Evolutionary conservation across 1,140 invertebrate species (phyloP), one percentile per base, ranked within the genome.

Genomic region (Asobara japonica): DNA sequence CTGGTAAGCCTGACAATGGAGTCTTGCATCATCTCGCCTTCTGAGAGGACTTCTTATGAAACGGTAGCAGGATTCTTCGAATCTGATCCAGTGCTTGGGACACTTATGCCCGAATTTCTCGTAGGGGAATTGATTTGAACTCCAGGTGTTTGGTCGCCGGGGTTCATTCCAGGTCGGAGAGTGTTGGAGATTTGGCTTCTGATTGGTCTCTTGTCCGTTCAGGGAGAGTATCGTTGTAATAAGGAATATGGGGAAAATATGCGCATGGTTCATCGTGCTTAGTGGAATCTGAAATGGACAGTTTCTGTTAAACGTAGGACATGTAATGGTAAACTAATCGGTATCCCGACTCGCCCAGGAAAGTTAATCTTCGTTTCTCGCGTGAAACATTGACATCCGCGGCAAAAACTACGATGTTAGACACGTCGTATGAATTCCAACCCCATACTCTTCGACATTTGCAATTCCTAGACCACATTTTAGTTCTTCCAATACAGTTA

Each of bases 31-130:
- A 70, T 93, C 91, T 79, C 94, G 90, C 22, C 90, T 90, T 69
- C 92, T 91, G 61, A 92, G 86, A 1, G 95, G 95, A 25, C 94
- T 96, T 77, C 95, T 94, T 2, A 96, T 94, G 80, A 97, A 97
- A 56, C 94, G 90, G 83, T 96, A 97, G 86, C 96, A 97, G 0
- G 92, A 92, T 60, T 93, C 90, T 74, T 92, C 89, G 80, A 90
- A 95, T n/a, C 89, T 89, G 22, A 93, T 86, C 96, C 96, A 97
- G 83, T 95, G 89, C 62, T 93, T 91, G 0, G 95, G 96, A 87
- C 96, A 97, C 72, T 87, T 84, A 68, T 90, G 89, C 27, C 80
- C 65, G 31, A 62, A 8, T 11, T 86, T 78, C 5, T 73, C 80
- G 64, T 83, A 81, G 18, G 73, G 78, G 8, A 69, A 8, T 41